Percentiles rank a stretch among this genome's conserved stretches.
Conservation (phyloP, 1,140 invertebrate genomes). For the Helicorthomorpha holstii region DNA sequence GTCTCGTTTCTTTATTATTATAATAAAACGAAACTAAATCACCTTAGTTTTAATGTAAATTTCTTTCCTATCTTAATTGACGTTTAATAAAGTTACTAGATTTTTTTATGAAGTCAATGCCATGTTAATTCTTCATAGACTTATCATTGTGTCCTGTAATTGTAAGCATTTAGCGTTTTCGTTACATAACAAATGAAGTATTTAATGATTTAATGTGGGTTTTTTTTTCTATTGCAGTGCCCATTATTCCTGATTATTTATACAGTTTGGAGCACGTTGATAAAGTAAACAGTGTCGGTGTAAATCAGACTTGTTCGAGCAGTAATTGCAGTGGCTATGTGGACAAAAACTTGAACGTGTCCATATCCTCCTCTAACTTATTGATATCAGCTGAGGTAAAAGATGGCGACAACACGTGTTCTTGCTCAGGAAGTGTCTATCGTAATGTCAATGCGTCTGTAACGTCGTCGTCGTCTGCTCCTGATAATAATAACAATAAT, state of each 20-base stretch:
- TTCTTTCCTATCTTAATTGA: no score
- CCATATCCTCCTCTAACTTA: no score
- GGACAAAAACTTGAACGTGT: background rate
- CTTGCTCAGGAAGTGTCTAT: background rate
- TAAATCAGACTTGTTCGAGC: background rate
- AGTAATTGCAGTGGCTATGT: background rate
- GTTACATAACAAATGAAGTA: no score
- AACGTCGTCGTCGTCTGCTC: background rate
- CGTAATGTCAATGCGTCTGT: background rate
- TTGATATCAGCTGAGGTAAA: no score
- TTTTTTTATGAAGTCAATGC: no score
- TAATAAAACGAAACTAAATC: no score
- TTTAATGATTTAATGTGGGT: background rate
- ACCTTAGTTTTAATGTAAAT: no score
- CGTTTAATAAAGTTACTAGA: no score
- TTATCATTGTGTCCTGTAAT: no score
- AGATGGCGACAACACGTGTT: background rate
- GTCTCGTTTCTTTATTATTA: no score
- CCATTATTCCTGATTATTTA: slow-evolving; percentile 68
- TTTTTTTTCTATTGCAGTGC: slow-evolving; percentile 17
- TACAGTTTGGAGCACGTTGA: slow-evolving; percentile 27
- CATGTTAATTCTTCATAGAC: no score
- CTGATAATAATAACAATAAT: background rate
- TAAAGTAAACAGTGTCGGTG: background rate
- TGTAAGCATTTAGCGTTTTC: no score